A percentile compares a stretch with the other conserved stretches of the same genome.
Evolutionary conservation across 1,140 invertebrate species (phyloP).

Genomic region (Meloidogyne floridensis): DNA sequence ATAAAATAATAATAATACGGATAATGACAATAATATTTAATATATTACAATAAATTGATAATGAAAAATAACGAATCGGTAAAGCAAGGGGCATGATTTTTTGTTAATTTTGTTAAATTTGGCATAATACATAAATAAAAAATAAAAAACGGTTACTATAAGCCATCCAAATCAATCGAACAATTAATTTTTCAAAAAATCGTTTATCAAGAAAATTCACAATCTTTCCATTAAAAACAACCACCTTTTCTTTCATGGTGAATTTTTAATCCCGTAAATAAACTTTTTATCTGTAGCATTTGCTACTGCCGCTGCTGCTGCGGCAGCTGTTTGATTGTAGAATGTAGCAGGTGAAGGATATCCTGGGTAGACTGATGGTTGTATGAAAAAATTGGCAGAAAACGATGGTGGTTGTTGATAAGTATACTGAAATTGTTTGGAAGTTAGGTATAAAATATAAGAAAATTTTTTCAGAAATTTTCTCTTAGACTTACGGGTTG

Average conservation of each 20-base stretch:
- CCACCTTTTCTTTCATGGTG: no score
- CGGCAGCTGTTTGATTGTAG: background rate
- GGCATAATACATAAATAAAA: background rate
- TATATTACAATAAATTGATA: background rate
- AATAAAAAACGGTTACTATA: background rate
- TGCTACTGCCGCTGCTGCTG: no score
- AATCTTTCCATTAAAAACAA: no score
- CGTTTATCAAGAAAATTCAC: no score
- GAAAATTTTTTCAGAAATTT: no score
- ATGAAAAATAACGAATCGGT: background rate
- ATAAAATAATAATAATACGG: background rate
- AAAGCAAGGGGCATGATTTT: background rate
- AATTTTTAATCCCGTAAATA: background rate
- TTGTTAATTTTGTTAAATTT: background rate
- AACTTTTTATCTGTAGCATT: background rate
- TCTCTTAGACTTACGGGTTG: background rate
- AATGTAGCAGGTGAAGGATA: background rate
- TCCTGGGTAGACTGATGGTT: background rate
- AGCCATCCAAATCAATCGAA: no score
- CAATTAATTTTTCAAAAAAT: no score
- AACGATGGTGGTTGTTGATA: background rate
- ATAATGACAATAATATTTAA: background rate
- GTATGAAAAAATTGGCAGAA: background rate
- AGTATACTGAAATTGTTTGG: background rate
- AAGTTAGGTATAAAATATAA: background rate